Evolutionary conservation across 2,113 vertebrate genomes (phyloP).

Genomic region (Pterocles gutturalis): DNA sequence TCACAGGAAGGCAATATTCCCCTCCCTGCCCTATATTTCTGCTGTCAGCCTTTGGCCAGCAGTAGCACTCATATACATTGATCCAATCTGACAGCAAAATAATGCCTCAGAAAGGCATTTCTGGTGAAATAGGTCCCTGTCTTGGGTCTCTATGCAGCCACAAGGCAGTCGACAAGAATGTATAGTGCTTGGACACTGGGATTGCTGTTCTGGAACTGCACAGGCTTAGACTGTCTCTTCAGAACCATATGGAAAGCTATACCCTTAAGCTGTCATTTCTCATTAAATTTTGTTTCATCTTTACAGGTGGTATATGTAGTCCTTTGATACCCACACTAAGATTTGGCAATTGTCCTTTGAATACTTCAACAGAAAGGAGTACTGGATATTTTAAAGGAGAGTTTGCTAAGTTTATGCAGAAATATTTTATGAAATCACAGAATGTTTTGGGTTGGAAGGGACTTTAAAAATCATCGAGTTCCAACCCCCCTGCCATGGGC

Average conservation of each 20-base stretch:
- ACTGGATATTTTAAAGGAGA: background rate
- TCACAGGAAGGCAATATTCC: background rate
- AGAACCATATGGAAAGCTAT: background rate
- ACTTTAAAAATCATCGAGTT: too few species aligned
- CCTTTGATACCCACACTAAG: background rate
- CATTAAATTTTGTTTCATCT: background rate
- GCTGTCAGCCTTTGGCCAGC: background rate
- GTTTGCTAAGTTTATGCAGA: background rate
- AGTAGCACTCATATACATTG: background rate
- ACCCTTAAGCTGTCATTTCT: background rate
- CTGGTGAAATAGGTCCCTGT: background rate
- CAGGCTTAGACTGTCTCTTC: background rate
- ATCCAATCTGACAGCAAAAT: background rate
- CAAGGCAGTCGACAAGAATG: background rate
- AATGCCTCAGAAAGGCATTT: background rate
- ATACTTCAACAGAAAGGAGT: background rate
- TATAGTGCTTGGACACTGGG: background rate
- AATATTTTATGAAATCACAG: background rate
- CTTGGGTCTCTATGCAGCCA: background rate
- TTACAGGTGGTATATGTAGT: accelerated
- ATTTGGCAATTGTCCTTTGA: background rate
- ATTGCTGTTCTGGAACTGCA: background rate
- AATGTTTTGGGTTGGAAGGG: too few species aligned
- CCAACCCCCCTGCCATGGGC: too few species aligned
- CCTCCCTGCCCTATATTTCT: background rate